These are phyloP conservation scores for Labeo catla DNA, from an alignment of 2,113 vertebrate genomes.

Conservation along the genomic window DNA sequence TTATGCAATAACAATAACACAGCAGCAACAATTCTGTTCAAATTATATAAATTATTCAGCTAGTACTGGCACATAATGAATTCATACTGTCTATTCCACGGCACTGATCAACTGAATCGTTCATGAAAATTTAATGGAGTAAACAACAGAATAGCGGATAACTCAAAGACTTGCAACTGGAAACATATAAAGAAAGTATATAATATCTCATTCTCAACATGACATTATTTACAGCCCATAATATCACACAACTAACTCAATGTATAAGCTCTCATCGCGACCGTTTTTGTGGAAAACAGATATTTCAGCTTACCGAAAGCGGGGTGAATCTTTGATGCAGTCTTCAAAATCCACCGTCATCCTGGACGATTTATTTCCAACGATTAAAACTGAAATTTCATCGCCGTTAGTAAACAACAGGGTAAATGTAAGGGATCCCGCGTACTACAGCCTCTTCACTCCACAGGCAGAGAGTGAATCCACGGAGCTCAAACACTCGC, in stretches of 20 bases:
- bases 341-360: slow-evolving; percentile 86
- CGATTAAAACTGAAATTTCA: slow-evolving; percentile 70
- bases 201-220: not conserved
- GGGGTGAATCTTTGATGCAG: slow-evolving; percentile 80
- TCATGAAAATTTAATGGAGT: not conserved
- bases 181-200: not conserved
- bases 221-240: not conserved
- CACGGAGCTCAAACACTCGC: slow-evolving; percentile 31
- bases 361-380: slow-evolving; percentile 55
- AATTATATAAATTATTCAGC: not conserved
- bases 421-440: slow-evolving; percentile 55
- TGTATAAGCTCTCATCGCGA: not conserved
- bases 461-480: slow-evolving; percentile 38
- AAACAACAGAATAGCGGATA: not conserved
- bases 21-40: not conserved
- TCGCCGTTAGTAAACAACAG: slow-evolving; percentile 58
- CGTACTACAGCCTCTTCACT: not conserved
- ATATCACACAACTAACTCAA: not conserved
- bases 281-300: not conserved
- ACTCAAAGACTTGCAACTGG: not conserved
- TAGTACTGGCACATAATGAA: not conserved
- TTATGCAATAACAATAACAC: not conserved
- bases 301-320: slow-evolving; percentile 73
- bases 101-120: not conserved
- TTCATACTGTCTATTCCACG: not conserved